Evolutionary conservation across 2,113 vertebrate genomes (phyloP), one percentile per base, ranked within the genome.

Genomic region (Damaliscus lunatus): DNA sequence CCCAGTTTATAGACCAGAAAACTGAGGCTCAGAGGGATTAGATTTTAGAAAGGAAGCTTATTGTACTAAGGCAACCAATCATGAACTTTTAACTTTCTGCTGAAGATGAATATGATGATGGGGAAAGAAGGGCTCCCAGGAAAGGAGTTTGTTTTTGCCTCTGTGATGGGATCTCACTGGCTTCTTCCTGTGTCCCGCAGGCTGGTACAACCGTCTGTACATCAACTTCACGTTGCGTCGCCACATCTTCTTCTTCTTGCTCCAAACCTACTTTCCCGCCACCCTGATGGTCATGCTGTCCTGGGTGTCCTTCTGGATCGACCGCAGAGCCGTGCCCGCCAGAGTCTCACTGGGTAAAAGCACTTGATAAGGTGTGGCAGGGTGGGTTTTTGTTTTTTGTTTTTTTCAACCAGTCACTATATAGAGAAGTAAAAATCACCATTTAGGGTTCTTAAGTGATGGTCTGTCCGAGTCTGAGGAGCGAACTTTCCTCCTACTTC

Each of bases 281-380:
- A 99, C 99, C 11, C 98, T 99, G 83, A 99, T 99, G 99, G 99
- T 99, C 98, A 99, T 99, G 99, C 97, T 99, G 96, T 99, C 99
- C 96, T 99, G 99, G 99, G 99, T 99, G 90, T 99, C 99, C 48
- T 99, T 99, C 98, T 99, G 99, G 99, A 99, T 99, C 0, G 99
- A 99, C 91, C 99, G 98, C 71, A 98, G 99, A 98, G 99, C 99
- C 17, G 99, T 99, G 71, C 99, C 99, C 0, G 99, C 99, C 96
- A 99, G 99, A 97, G 99, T 99, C 23, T 99, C 99, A 43, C 98
- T 99, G 97, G 99, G 99, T 99, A 98, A 99, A 98, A 97, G 13
- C 48, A 95, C 46, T 89, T 80, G 53, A 59, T 86, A 64, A 94
- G 52, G 71, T 52, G 55, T 89, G 88, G 48, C n/a, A 67, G 94